phyloP scores from a whole-genome alignment of 1,140 invertebrate species.

The Ctenoplectra terminalis region DNA sequence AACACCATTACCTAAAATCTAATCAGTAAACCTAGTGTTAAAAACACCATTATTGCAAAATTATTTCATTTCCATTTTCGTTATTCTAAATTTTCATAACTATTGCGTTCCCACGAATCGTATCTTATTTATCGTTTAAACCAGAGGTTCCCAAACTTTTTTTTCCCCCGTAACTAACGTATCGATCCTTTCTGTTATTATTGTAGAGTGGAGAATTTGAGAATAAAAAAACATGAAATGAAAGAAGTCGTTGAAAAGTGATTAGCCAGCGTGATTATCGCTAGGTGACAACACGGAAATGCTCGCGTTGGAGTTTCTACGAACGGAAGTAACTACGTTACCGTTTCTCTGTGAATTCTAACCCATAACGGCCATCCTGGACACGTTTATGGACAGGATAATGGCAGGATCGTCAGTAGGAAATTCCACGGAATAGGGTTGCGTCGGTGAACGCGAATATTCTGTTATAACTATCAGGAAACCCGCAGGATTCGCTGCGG shows the following conservation, averaged over 20 bases:
- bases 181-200: no score
- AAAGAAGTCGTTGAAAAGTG: neutral
- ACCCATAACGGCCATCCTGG: slow-evolving; percentile 4
- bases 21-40: no score
- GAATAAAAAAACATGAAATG: no score
- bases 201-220: no score
- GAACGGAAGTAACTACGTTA: neutral
- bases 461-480: slow-evolving; percentile 65
- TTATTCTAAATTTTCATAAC: no score
- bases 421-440: slow-evolving; percentile 47
- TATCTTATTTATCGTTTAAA: no score
- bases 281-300: neutral
- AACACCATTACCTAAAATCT: no score
- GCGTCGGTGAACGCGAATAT: slow-evolving; percentile 31
- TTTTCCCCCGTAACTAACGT: no score
- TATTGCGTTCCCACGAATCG: no score
- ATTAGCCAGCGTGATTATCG: slow-evolving; percentile 13
- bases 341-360: slow-evolving; percentile 10
- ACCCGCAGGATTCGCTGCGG: slow-evolving; percentile 42
- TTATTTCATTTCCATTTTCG: no score
- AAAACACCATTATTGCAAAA: no score
- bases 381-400: slow-evolving; percentile 58
- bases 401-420: slow-evolving; percentile 59
- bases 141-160: no score
- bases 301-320: neutral